Percentiles rank a stretch among this genome's conserved stretches.
Conservation (phyloP, 2,113 vertebrate genomes). For the Ochotona princeps region DNA sequence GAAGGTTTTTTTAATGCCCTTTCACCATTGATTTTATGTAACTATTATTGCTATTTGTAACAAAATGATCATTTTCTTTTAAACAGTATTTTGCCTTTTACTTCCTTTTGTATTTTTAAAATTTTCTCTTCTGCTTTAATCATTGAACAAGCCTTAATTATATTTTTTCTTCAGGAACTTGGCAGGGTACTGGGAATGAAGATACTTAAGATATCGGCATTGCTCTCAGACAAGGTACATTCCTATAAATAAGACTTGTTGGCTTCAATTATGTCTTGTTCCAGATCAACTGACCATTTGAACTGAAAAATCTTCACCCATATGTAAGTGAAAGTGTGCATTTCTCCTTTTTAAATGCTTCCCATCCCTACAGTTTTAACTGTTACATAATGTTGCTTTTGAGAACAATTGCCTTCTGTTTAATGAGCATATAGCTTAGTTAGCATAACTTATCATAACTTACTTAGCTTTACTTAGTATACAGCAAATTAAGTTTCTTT, state of each 20-base stretch:
- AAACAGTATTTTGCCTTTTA: background rate
- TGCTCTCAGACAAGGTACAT: constrained; percentile 19
- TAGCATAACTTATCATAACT: too few species aligned
- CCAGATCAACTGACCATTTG: constrained; percentile 34
- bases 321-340: background rate
- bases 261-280: constrained; percentile 44
- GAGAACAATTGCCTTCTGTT: constrained; percentile 48
- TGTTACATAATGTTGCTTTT: constrained; percentile 56
- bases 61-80: background rate
- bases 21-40: background rate
- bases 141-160: background rate
- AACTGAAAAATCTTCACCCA: constrained; percentile 9
- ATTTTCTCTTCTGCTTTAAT: background rate
- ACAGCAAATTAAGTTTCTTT: too few species aligned
- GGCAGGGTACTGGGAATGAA: background rate
- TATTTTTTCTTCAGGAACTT: background rate
- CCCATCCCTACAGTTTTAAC: background rate
- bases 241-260: background rate
- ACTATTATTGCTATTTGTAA: background rate
- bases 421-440: constrained; percentile 70
- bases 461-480: too few species aligned
- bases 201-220: background rate
- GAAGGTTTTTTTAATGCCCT: background rate
- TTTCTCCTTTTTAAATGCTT: background rate
- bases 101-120: background rate